Percentiles rank a stretch among this genome's conserved stretches.
Evolutionary conservation across 2,113 vertebrate genomes (phyloP).

Genomic region (Sclerurus mexicanus): DNA sequence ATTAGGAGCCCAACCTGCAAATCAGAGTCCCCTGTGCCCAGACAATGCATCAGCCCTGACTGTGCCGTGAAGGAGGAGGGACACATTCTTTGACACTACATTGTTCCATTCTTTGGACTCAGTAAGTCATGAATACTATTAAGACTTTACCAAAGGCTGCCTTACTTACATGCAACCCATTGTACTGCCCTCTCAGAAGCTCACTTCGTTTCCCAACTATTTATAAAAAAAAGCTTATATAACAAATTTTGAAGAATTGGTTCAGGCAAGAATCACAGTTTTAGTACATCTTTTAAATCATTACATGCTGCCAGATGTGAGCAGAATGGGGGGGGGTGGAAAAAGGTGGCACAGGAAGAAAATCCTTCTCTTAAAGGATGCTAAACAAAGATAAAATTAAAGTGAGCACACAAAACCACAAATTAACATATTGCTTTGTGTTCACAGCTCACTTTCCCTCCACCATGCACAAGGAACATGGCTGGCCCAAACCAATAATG

Average conservation of each 20-base stretch:
- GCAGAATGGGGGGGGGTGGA: not conserved
- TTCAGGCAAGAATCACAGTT: not conserved
- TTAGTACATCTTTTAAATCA: not conserved
- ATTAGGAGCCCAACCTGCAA: not conserved
- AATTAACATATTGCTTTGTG: not conserved
- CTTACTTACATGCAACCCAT: not conserved
- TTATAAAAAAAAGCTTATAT: not conserved
- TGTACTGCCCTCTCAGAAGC: not conserved
- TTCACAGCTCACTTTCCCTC: not conserved
- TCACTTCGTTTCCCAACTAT: not conserved
- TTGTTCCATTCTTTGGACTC: not conserved
- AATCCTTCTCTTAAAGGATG: not conserved
- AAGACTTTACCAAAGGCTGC: not conserved
- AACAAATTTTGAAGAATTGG: not conserved
- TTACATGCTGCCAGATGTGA: not conserved
- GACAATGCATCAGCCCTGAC: not conserved
- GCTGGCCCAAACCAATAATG: not conserved
- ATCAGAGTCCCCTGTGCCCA: not conserved
- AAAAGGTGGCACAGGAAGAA: accelerated
- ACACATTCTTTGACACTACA: not conserved
- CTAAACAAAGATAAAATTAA: not conserved
- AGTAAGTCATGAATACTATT: not conserved
- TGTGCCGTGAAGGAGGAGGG: not conserved
- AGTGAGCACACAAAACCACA: not conserved
- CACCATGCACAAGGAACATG: not conserved